phyloP scores from a whole-genome alignment of 2,113 vertebrate species.

The Jacana jacana region DNA sequence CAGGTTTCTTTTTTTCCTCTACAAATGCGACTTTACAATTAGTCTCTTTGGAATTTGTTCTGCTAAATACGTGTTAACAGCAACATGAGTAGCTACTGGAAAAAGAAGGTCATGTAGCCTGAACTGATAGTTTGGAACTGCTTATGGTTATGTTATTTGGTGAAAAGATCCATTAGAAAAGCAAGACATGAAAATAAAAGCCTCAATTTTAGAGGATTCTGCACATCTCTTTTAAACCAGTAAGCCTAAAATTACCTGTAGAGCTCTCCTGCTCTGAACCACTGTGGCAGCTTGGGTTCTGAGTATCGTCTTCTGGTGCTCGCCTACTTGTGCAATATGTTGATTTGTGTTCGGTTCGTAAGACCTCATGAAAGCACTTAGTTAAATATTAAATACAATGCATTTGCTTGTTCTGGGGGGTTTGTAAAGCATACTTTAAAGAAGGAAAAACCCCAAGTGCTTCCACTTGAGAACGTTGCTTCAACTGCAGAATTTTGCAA shows the following conservation, averaged over 20 bases:
- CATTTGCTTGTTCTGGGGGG: background rate
- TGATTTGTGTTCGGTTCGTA: background rate
- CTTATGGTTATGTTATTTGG: background rate
- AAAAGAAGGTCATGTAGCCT: background rate
- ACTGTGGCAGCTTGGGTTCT: background rate
- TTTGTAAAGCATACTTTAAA: constrained; percentile 4
- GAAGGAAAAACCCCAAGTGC: background rate
- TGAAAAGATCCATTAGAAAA: background rate
- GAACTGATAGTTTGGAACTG: background rate
- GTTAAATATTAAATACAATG: constrained; percentile 11
- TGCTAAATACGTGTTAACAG: background rate
- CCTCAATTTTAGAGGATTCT: background rate
- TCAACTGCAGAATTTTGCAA: background rate
- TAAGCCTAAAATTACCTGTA: background rate
- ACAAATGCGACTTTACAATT: background rate
- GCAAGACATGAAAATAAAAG: background rate
- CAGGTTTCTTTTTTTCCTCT: background rate
- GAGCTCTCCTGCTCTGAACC: background rate
- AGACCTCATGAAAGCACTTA: constrained; percentile 9
- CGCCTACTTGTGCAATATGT: background rate
- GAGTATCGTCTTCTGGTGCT: background rate
- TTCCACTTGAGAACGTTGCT: background rate
- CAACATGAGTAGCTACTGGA: background rate
- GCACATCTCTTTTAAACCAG: background rate
- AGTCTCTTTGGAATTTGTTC: background rate